Evolutionary conservation across 35 echinoderm and acorn worm genomes (phyloP).

Genomic region (Heliocidaris tuberculata): DNA sequence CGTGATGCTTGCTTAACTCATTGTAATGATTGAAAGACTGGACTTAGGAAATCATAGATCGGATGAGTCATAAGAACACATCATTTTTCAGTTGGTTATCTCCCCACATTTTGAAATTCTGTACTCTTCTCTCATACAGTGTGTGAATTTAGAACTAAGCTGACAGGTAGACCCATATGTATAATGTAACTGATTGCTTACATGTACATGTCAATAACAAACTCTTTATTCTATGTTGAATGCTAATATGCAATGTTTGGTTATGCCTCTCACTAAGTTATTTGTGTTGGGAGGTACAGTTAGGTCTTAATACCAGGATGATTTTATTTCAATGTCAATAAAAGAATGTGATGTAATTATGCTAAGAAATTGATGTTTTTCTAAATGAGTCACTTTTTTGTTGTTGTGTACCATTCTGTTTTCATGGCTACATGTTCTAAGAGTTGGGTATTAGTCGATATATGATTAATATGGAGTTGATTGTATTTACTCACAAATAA

Average conservation of each 20-base stretch:
- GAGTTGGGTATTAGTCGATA: too few relatives aligned
- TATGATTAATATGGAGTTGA: too few relatives aligned
- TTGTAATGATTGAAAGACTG: background rate
- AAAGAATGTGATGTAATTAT: conserved; percentile 7
- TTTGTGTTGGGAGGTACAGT: background rate
- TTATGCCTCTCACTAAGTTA: background rate
- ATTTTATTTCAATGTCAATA: conserved; percentile 14
- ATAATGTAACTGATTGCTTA: background rate
- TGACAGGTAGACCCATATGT: background rate
- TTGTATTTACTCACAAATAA: too few relatives aligned
- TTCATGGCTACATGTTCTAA: too few relatives aligned
- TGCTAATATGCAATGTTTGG: background rate
- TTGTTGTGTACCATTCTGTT: too few relatives aligned
- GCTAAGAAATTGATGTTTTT: background rate
- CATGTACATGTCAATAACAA: background rate
- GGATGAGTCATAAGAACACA: background rate
- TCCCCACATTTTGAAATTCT: too few relatives aligned
- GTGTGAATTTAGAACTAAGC: background rate
- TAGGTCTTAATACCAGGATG: background rate
- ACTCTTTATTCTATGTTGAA: background rate
- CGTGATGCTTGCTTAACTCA: background rate
- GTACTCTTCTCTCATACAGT: background rate
- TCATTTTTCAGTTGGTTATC: too few relatives aligned
- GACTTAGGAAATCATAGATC: background rate
- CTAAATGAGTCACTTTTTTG: too few relatives aligned